phyloP scores from a whole-genome alignment of 2,888 invertebrate species.

The Dicranocentrus wangi region DNA sequence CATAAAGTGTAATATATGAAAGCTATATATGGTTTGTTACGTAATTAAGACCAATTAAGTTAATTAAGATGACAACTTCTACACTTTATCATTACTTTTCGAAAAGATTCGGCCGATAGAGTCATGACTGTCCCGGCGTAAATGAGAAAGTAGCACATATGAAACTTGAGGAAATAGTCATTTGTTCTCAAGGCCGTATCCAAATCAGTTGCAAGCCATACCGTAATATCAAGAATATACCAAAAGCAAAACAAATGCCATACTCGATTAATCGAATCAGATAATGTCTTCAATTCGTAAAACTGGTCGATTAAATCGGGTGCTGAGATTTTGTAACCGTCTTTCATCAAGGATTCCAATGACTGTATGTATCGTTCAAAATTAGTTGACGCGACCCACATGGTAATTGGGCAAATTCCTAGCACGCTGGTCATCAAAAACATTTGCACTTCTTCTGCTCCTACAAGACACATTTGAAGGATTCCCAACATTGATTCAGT shows the following conservation, averaged over 20 bases:
- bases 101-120: constrained; percentile 19
- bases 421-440: background rate
- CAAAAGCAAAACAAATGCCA: constrained; percentile 28
- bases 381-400: constrained; percentile 22
- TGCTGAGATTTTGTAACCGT: no score
- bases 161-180: constrained; percentile 27
- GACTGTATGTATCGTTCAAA: background rate
- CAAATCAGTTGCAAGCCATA: constrained; percentile 35
- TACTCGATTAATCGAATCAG: background rate
- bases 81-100: constrained; percentile 20
- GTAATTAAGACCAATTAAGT: no score
- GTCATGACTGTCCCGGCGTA: constrained; percentile 10
- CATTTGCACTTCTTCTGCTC: constrained; percentile 7
- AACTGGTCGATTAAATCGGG: background rate
- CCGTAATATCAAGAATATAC: constrained; percentile 10
- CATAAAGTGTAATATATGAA: no score
- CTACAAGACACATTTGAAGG: background rate
- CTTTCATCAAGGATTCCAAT: background rate
- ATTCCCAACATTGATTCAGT: background rate
- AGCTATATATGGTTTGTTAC: no score
- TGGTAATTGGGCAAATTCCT: background rate
- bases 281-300: background rate
- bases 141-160: constrained; percentile 18
- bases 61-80: no score
- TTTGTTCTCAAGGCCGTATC: constrained; percentile 22